Evolutionary conservation across 2,113 vertebrate genomes (phyloP).

Genomic region (Phylloscopus trochilus): DNA sequence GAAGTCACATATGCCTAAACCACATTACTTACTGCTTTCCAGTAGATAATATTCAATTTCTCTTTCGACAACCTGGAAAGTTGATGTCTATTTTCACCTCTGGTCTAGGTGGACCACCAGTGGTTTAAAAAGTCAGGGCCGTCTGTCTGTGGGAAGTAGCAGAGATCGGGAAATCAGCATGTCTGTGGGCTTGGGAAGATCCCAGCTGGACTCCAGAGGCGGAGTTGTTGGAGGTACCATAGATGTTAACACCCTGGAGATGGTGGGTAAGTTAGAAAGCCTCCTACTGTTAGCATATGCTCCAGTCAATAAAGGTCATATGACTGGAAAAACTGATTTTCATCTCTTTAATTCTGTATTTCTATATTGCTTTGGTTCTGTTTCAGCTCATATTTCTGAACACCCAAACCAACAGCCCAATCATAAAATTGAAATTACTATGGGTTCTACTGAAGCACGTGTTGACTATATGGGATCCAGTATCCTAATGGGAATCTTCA

Average conservation of each 20-base stretch:
- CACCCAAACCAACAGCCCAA: conserved; percentile 96
- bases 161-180: conserved; percentile 96
- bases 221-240: conserved; percentile 98
- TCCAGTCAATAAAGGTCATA: not conserved
- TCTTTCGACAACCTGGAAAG: not conserved
- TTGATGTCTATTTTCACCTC: not conserved
- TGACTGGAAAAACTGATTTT: not conserved
- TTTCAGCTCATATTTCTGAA: conserved; percentile 94
- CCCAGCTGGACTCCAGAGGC: conserved; percentile 95
- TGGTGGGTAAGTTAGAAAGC: conserved; percentile 90
- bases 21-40: not conserved
- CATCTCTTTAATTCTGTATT: not conserved
- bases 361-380: not conserved
- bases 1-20: not conserved
- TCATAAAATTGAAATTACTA: conserved; percentile 97
- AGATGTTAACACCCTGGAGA: conserved; percentile 97
- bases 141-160: conserved; percentile 95
- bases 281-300: not conserved
- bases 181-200: conserved; percentile 95
- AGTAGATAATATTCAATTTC: not conserved
- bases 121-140: conserved; percentile 96
- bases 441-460: conserved; percentile 98
- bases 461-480: conserved; percentile 99
- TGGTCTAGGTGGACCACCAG: conserved; percentile 93
- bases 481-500: conserved; percentile 98